Evolutionary conservation across 2,888 invertebrate species (phyloP), one percentile per base, ranked within the genome.

Genomic region (Cosmopolites sordidus): DNA sequence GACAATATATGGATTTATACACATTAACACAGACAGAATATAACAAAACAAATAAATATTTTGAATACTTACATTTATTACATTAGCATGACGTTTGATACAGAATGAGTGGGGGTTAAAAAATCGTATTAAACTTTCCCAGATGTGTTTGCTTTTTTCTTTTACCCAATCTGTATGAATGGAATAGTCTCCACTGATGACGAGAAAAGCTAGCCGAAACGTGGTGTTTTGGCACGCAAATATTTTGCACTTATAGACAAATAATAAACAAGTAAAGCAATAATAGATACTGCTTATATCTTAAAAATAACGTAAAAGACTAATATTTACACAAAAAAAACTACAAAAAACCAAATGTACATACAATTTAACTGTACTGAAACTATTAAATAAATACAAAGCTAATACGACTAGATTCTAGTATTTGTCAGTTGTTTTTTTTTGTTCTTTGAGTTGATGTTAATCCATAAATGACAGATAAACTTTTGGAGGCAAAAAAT

Each of bases 331-430:
- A 54, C 17, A 48, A 15, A 56, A 38, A 54, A 30, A 51, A 16
- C 40, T 54, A 22, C 3, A 22, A 22, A 22, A 22, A 22, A 22
- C 38, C 22, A 55, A 55, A 55, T 55, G 48, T 55, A 51, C 54
- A 51, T 29, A 49, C 47, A 22, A 39, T 33, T 54, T 49, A 41
- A 48, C 39, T 39, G 33, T 41, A 47, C 18, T 11, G 17, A 49
- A 37, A 45, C 41, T 50, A 54, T 30, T 51, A 45, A 51, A 41
- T 41, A 41, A 51, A 51, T 56, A 56, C 56, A 54, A 57, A 57
- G 57, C 51, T 54, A 49, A 52, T 58, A 52, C 52, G 58, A 58
- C 58, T 58, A 58, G 58, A 58, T 48, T 57, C 58, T 58, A 54
- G 54, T 58, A 58, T 51, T 54, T 51, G 58, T 58, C 58, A 58